Evolutionary conservation across 2,888 invertebrate species (phyloP).

Genomic region (Linnaemya tessellans): DNA sequence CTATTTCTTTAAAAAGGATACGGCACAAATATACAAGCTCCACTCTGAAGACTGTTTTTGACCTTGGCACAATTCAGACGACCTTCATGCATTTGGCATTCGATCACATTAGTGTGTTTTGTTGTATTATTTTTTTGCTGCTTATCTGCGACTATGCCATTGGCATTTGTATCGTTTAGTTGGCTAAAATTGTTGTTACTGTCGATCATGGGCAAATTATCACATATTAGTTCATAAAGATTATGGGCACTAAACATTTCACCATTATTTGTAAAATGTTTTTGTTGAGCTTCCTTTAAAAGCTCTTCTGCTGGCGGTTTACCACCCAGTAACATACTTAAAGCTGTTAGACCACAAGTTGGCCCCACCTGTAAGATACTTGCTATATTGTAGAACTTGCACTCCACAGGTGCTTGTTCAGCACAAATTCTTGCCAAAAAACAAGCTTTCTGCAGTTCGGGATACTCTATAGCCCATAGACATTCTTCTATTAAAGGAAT

Average conservation of each 20-base stretch:
- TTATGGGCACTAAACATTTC: constrained; percentile 93
- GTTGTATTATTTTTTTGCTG: constrained; percentile 16
- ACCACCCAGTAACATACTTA: constrained; percentile 90
- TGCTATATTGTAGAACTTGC: constrained; percentile 82
- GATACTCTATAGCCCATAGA: constrained; percentile 85
- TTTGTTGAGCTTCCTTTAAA: constrained; percentile 86
- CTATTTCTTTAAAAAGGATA: constrained; percentile 83
- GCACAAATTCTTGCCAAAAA: constrained; percentile 85
- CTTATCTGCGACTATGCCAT: constrained; percentile 35
- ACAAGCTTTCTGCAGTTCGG: constrained; percentile 86
- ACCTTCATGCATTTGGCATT: constrained; percentile 82
- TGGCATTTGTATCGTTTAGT: constrained; percentile 50
- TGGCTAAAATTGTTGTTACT: constrained; percentile 56
- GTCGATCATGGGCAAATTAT: constrained; percentile 73
- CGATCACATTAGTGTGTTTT: constrained; percentile 52
- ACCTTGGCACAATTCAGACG: constrained; percentile 82
- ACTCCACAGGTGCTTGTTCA: constrained; percentile 84
- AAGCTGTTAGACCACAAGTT: constrained; percentile 94
- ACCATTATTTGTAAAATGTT: constrained; percentile 90
- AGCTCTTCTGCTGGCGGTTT: constrained; percentile 85
- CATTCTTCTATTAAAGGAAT: constrained; percentile 81
- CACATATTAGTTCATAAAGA: constrained; percentile 85
- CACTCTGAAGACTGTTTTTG: constrained; percentile 81
- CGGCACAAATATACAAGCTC: constrained; percentile 84
- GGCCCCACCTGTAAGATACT: constrained; percentile 84